Percentiles rank a stretch among this genome's conserved stretches.
These are phyloP conservation scores for Helarctos malayanus DNA, from an alignment of 2,797 vertebrate species.

Conservation along the genomic window DNA sequence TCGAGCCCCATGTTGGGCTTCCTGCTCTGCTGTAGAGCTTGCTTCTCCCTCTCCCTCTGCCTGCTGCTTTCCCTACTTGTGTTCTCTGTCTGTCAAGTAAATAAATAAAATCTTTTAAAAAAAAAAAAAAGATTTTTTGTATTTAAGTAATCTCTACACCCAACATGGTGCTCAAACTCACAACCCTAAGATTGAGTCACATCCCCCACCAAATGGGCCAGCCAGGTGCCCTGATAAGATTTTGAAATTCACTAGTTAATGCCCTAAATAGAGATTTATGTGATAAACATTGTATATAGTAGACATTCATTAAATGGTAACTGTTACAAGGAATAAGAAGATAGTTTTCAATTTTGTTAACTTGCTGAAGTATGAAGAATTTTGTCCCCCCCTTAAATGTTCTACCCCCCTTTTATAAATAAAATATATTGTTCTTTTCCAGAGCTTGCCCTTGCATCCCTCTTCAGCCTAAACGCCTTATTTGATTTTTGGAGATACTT, in stretches of 20 bases:
- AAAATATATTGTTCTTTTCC: conserved; percentile 55
- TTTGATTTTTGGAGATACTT: conserved; percentile 99
- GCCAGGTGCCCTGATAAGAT: neutral
- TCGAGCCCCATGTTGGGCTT: too few relatives aligned
- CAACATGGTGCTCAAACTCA: neutral
- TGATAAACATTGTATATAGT: neutral
- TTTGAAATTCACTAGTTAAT: conserved; percentile 54
- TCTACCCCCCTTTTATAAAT: neutral
- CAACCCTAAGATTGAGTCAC: neutral
- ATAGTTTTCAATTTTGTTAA: conserved; percentile 47
- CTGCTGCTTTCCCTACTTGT: too few relatives aligned
- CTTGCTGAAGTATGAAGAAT: conserved; percentile 17
- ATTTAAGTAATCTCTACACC: neutral
- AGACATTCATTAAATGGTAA: neutral
- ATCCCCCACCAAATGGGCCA: neutral
- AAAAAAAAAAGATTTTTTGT: neutral
- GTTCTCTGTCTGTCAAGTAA: too few relatives aligned
- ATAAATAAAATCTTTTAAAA: too few relatives aligned
- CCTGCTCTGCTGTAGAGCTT: too few relatives aligned
- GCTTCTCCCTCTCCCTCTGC: too few relatives aligned
- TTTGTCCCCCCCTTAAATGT: neutral
- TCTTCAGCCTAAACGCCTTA: conserved; percentile 97
- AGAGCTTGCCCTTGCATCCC: conserved; percentile 94
- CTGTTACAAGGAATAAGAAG: neutral
- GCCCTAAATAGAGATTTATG: neutral